Evolutionary conservation across 2,797 vertebrate genomes (phyloP).

Genomic region (Molossus molossus): DNA sequence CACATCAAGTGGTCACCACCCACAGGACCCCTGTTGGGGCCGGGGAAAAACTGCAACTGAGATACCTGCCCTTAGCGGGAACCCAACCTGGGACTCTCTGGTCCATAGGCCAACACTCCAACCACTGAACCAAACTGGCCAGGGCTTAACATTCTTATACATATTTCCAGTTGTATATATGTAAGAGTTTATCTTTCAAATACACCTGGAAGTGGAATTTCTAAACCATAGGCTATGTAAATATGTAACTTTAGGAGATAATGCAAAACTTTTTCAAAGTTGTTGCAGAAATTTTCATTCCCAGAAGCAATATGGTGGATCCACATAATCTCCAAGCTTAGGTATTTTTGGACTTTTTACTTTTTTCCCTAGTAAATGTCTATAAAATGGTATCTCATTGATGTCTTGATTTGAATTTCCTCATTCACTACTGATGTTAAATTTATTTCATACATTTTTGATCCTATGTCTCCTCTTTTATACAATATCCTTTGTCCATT

Average conservation of each 20-base stretch:
- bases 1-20: too few species aligned
- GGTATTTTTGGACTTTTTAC: neutral
- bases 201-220: constrained; percentile 10
- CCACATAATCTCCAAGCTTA: neutral
- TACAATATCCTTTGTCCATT: neutral
- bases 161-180: neutral
- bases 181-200: neutral
- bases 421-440: neutral
- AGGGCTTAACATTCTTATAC: neutral
- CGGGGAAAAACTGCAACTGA: too few species aligned
- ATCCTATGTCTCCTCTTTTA: neutral
- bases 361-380: neutral
- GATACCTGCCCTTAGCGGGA: too few species aligned
- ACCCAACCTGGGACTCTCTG: too few species aligned
- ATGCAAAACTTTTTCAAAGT: constrained; percentile 47
- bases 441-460: neutral
- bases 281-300: constrained; percentile 48
- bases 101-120: too few species aligned
- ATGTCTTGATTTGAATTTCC: constrained; percentile 40
- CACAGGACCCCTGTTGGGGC: too few species aligned
- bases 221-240: neutral
- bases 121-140: too few species aligned
- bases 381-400: neutral
- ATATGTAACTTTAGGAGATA: constrained; percentile 31
- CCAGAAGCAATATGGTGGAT: neutral